Percentiles rank a stretch among this genome's conserved stretches.
Evolutionary conservation across 1,140 invertebrate species (phyloP).

Genomic region (Micrasema minimum): DNA sequence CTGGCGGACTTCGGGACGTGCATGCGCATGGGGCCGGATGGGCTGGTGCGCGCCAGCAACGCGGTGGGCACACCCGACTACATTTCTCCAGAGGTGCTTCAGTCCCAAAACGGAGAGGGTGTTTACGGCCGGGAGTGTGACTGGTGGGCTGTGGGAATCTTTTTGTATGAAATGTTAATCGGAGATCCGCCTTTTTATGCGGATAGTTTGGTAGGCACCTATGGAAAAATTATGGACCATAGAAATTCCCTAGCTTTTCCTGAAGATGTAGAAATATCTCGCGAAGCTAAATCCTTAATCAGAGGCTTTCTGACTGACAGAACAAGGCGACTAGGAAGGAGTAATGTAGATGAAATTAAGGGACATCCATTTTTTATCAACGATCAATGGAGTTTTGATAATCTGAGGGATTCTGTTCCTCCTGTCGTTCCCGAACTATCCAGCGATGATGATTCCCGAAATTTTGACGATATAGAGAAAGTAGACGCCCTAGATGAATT

Average conservation of each 20-base stretch:
- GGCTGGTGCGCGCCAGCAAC: slow-evolving; percentile 94
- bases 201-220: slow-evolving; percentile 97
- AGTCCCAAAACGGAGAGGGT: slow-evolving; percentile 96
- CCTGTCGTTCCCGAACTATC: slow-evolving; percentile 95
- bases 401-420: slow-evolving; percentile 91
- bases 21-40: slow-evolving; percentile 97
- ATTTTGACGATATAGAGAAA: slow-evolving; percentile 98
- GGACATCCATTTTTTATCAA: slow-evolving; percentile 95
- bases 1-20: slow-evolving; percentile 99
- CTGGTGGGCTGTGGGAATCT: slow-evolving; percentile 99
- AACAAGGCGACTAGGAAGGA: slow-evolving; percentile 88
- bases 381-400: slow-evolving; percentile 98
- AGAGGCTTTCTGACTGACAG: slow-evolving; percentile 94
- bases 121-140: slow-evolving; percentile 97
- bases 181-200: slow-evolving; percentile 99
- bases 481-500: slow-evolving; percentile 89
- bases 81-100: slow-evolving; percentile 97
- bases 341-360: slow-evolving; percentile 96
- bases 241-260: slow-evolving; percentile 96
- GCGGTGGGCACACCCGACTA: slow-evolving; percentile 99
- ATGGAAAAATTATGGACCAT: slow-evolving; percentile 99
- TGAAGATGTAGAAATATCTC: slow-evolving; percentile 91
- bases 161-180: slow-evolving; percentile 98
- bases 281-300: slow-evolving; percentile 92
- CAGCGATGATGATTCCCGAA: slow-evolving; percentile 97